Evolutionary conservation across 2,113 vertebrate genomes (phyloP), one percentile per base, ranked within the genome.

Genomic region (Oxyruncus cristatus): DNA sequence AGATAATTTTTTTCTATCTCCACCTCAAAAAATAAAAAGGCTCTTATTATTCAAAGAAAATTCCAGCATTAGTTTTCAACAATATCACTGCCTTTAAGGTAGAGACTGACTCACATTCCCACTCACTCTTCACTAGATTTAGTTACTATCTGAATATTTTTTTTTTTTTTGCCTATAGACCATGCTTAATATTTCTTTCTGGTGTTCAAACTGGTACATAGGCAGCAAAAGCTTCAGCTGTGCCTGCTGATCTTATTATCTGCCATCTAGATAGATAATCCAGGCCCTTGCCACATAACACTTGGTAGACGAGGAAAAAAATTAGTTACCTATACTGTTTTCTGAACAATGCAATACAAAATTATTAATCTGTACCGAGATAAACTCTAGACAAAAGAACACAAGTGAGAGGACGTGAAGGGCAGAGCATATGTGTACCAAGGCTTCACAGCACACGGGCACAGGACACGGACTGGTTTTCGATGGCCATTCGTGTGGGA

Each of bases 361-460:
- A 58, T 28, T 13, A 58, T 9, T 24, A 8, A 27, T 13, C 11
- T 70, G 9, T 24, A 33, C 11, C 68, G 21, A 53, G 55, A 21
- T 27, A 66, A 59, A 66, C 27, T 33, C 23, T 41, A 74, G 49
- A n/a, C 50, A 42, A 42, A n/a, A 53, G 61, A 61, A 24, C 12
- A 30, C 2, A 14, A 0, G 18, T 1, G 1, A 14, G 56, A 41
- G 26, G 44, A 30, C 16, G 1, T 0, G 30, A 11, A 65, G 72
- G 18, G 15, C 61, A 50, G 35, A n/a, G 71, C 32, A 24, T 5
- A 17, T 10, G 41, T 0, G 9, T 35, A 37, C 2, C 11, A 42
- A 21, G 24, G 58, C 16, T 62, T 7, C 68, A n/a, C 12, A 70
- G 33, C 5, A 14, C 0, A 0, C 3, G 56, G 35, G 46, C 61